Base-by-base conservation (phyloP, 2,113 vertebrate species). In the Halichoeres trimaculatus region DNA sequence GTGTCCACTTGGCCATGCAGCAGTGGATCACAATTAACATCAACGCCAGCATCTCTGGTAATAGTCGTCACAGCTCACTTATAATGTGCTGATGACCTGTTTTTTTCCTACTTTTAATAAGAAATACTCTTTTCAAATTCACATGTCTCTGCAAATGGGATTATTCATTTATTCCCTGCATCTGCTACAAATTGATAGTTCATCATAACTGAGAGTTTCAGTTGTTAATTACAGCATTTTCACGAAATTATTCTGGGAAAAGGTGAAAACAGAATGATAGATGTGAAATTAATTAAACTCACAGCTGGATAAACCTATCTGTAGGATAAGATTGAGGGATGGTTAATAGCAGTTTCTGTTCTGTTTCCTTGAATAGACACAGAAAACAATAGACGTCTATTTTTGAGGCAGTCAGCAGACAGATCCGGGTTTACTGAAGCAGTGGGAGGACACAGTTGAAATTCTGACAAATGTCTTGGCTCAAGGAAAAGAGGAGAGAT, bases 381-480 rank as follows among this genome's bases (percentile, higher is more conserved):
- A 48, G 45, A 7, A 77, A 58, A 81, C 43, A 48, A 61, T 40
- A 71, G 47, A 72, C 41, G 51, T 89, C 52, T 66, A 74, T 78
- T 61, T 68, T 45, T 55, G 41, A 64, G 79, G 34, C 57, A 53
- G 73, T 65, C 62, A 53, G 74, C 74, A 81, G 65, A 78, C 63
- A 64, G 54, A 70, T 57, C 54, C 24, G 1, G n/a, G 57, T 80
- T 81, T 77, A 76, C 61, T 81, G 69, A 75, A 80, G 83, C 84
- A 74, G 74, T 61, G 53, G 73, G 50, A 77, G 75, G 85, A 77
- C 73, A 76, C 68, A 64, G 76, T 76, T 61, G 70, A 85, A 73
- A 87, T 84, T 83, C 80, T 84, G 85, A 86, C 73, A 87, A 85
- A 85, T 80, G 77, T 85, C 76, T 88, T 55, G 68, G 80, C 84